Evolutionary conservation across 2,888 invertebrate genomes (phyloP), one percentile per base, ranked within the genome.

Genomic region (Anarsia innoxiella): DNA sequence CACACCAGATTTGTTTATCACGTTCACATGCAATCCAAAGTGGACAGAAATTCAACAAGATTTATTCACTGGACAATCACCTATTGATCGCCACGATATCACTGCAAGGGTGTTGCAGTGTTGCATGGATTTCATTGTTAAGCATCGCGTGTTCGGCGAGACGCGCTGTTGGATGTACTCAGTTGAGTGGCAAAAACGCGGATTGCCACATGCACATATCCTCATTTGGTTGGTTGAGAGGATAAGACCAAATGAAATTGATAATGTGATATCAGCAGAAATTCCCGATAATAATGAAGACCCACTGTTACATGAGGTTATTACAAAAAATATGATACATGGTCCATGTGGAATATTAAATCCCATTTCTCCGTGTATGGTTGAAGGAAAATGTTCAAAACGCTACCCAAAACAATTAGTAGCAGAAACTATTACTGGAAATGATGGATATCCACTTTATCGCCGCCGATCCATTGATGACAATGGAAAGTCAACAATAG

Each of bases 31-130:
- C n/a, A n/a, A n/a, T 36, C 53, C 54, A 15, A 27, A 45, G 28
- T 58, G 56, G 53, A 12, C 19, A 11, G 53, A 59, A 50, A 59
- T 49, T 25, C 33, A 32, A 3, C 10, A 25, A n/a, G 39, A 41
- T 34, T 37, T 53, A 9, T 23, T 48, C 8, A 32, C 34, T 10
- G 41, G n/a, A n/a, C n/a, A n/a, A n/a, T n/a, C n/a, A n/a, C n/a
- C n/a, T 23, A 26, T 31, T 31, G 51, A 56, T 51, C 27, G 62
- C 3, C 56, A 61, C 41, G 60, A 63, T 40, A 46, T 59, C 12
- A 51, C 43, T 16, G 52, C 55, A 16, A 31, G 46, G 30, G 43
- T 49, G n/a, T n/a, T n/a, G n/a, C n/a, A n/a, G n/a, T n/a, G n/a
- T n/a, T n/a, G n/a, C n/a, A 8, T 32, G 8, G 32, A 50, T 12